phyloP scores from a whole-genome alignment of 1,140 invertebrate species.

The Calliphora vicina region DNA sequence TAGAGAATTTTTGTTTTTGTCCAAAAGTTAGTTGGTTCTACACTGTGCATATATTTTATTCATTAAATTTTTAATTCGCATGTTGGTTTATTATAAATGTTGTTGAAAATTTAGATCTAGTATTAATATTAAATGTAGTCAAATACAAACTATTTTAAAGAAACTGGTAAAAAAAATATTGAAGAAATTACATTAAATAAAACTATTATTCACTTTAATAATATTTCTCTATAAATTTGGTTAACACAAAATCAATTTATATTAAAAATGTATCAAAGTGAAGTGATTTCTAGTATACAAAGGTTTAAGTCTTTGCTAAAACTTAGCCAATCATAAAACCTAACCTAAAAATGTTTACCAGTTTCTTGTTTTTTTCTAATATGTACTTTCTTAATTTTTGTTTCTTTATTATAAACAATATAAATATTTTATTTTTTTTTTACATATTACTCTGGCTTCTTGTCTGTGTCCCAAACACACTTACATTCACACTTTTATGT shows the following conservation, averaged over 20 bases:
- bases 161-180: neutral
- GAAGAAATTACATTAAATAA: neutral
- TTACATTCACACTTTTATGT: neutral
- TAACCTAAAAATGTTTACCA: neutral
- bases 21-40: too few relatives aligned
- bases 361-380: neutral
- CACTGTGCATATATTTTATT: neutral
- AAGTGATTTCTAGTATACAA: too few relatives aligned
- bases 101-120: slow-evolving; percentile 29
- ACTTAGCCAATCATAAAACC: too few relatives aligned
- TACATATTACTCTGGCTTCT: neutral
- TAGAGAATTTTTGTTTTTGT: too few relatives aligned
- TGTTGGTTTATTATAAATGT: slow-evolving; percentile 12
- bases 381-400: neutral
- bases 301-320: neutral
- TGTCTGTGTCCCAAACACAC: neutral
- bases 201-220: neutral
- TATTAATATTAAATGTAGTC: neutral
- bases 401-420: neutral
- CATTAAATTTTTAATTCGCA: neutral
- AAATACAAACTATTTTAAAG: neutral
- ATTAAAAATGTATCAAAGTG: too few relatives aligned
- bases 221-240: neutral
- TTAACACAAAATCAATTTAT: too few relatives aligned
- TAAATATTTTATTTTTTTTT: neutral